A percentile compares a stretch with the other conserved stretches of the same genome.
Conservation (phyloP, 2,113 vertebrate genomes). For the Takifugu bimaculatus region DNA sequence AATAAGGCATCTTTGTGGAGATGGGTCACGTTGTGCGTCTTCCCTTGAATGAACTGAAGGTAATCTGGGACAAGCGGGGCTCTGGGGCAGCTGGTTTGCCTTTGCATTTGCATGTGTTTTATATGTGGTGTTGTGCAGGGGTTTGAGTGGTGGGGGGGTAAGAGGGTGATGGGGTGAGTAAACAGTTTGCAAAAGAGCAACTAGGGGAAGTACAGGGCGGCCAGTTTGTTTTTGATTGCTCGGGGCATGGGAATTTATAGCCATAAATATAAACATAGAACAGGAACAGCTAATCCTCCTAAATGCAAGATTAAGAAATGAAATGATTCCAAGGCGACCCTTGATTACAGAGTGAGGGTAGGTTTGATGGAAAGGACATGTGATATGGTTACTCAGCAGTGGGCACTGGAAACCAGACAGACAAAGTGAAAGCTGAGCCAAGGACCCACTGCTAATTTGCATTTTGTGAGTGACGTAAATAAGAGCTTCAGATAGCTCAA, state of each 20-base stretch:
- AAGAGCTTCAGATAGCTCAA: slow-evolving; percentile 35
- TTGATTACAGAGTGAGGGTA: slow-evolving; percentile 61
- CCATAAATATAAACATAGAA: slow-evolving; percentile 70
- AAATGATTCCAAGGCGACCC: slow-evolving; percentile 60
- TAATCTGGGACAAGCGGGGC: slow-evolving; percentile 45
- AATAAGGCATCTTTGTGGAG: slow-evolving; percentile 47
- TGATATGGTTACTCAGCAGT: slow-evolving; percentile 48
- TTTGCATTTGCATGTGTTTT: slow-evolving; percentile 20
- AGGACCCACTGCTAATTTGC: slow-evolving; percentile 45
- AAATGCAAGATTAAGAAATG: slow-evolving; percentile 64
- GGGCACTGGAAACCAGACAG: slow-evolving; percentile 22
- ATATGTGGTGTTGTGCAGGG: slow-evolving; percentile 20
- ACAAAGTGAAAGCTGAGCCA: slow-evolving; percentile 24
- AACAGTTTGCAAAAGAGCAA: slow-evolving; percentile 57
- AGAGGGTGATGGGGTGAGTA: slow-evolving; percentile 45
- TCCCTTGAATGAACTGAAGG: slow-evolving; percentile 60
- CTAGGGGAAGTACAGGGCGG: slow-evolving; percentile 46
- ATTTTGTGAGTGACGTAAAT: slow-evolving; percentile 51
- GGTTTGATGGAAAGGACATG: slow-evolving; percentile 53
- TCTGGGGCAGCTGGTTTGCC: slow-evolving; percentile 34
- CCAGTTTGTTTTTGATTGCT: slow-evolving; percentile 65
- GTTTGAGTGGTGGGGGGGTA: slow-evolving; percentile 4
- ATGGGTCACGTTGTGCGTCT: slow-evolving; percentile 58
- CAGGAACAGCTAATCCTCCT: slow-evolving; percentile 57
- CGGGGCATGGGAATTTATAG: slow-evolving; percentile 56